These are phyloP conservation scores for Channa argus DNA, from an alignment of 2,113 vertebrate species.

Conservation along the genomic window DNA sequence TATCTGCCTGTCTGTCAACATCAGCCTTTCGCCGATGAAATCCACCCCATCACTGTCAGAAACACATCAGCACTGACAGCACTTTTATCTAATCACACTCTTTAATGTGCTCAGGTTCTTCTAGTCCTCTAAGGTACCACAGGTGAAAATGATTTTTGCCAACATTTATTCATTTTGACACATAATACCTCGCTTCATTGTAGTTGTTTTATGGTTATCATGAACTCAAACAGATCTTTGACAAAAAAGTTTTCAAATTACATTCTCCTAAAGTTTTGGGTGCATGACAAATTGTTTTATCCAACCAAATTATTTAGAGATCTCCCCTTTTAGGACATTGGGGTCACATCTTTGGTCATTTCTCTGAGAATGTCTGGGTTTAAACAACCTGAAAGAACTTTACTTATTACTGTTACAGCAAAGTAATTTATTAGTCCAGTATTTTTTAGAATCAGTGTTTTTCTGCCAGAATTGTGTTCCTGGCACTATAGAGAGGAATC, in stretches of 20 bases:
- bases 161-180: constrained; percentile 66
- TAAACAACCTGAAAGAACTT: no score
- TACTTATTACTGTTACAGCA: no score
- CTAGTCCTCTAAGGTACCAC: constrained; percentile 28
- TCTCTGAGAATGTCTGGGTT: background rate
- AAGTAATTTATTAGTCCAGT: no score
- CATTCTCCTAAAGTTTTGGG: background rate
- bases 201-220: constrained; percentile 20
- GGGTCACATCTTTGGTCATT: constrained; percentile 8
- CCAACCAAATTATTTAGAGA: constrained; percentile 7
- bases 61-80: constrained; percentile 61
- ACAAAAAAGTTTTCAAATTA: constrained; percentile 40
- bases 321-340: background rate
- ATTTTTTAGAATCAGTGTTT: no score
- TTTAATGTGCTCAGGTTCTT: constrained; percentile 67
- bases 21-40: constrained; percentile 40
- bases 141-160: constrained; percentile 47
- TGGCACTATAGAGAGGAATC: background rate
- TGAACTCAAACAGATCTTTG: constrained; percentile 39
- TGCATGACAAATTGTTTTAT: background rate
- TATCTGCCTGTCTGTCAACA: constrained; percentile 47
- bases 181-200: constrained; percentile 52
- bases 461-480: background rate
- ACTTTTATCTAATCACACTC: constrained; percentile 74
- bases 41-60: constrained; percentile 65